Evolutionary conservation across 1,140 invertebrate genomes (phyloP), one percentile per base, ranked within the genome.

Genomic region (Ceratoteleas bidentatus): DNA sequence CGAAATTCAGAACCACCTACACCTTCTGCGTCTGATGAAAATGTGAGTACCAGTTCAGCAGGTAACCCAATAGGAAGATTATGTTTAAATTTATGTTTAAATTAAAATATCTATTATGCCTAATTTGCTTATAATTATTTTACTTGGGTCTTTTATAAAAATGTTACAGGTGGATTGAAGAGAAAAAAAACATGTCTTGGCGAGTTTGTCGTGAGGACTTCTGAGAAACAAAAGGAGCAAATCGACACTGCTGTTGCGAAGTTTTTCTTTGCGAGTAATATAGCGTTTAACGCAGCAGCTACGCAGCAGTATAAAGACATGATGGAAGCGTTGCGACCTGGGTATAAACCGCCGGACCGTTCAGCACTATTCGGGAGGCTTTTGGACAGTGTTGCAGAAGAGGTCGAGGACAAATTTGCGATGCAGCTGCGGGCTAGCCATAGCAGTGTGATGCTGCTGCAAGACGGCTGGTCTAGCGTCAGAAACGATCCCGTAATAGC

Each of bases 401-500:
- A 72, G 47, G 58, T 62, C 6, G 32, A 56, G 2, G 24, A 45
- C 11, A 7, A 45, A 40, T 47, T 10, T 16, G 0, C 7, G n/a
- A n/a, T 24, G 32, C 6, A 57, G 9, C 49, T 69, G 40, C 34
- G 50, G 10, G 24, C 49, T 40, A 43, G 24, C 1, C n/a, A 69
- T 69, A 50, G 43, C 54, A 58, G 15, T 11, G 8, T 62, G 1
- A 58, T 40, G 5, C 15, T 70, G n/a, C 33, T 70, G n/a, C 66
- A 70, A 60, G 45, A 70, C 24, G 66, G 66, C 40, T 70, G 54
- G 56, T 70, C 66, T n/a, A 45, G 6, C 5, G 11, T 60, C 7
- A 43, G 60, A 60, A 70, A 53, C 52, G 50, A 70, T 60, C 56
- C 66, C n/a, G 60, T 70, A 0, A 15, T 69, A 6, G 53, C 43